phyloP scores from a whole-genome alignment of 2,113 vertebrate species.

The Puma concolor region DNA sequence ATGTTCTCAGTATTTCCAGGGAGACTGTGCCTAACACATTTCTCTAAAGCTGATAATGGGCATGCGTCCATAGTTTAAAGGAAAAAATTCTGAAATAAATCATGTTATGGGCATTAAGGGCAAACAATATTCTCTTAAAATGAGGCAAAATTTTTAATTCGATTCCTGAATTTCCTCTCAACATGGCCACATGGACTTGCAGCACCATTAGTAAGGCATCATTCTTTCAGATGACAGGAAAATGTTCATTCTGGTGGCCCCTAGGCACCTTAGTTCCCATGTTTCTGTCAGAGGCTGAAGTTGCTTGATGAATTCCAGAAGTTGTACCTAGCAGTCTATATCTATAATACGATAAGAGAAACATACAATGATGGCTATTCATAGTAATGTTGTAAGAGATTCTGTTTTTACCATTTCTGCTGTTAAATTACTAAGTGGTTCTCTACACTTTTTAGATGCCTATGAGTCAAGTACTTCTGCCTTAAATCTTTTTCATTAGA shows the following conservation, averaged over 20 bases:
- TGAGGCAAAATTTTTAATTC: neutral
- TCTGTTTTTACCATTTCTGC: neutral
- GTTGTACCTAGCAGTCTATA: neutral
- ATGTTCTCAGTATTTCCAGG: neutral
- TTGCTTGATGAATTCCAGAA: constrained; percentile 43
- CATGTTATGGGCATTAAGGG: neutral
- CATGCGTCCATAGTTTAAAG: neutral
- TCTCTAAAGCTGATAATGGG: neutral
- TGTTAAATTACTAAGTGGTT: neutral
- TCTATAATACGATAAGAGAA: neutral
- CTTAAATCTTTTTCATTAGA: constrained; percentile 16
- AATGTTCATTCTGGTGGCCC: neutral
- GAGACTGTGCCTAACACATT: neutral
- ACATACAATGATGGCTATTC: neutral
- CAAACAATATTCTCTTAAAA: neutral
- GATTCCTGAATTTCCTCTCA: constrained; percentile 19
- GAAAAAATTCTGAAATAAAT: constrained; percentile 7
- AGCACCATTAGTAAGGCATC: neutral
- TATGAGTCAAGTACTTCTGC: neutral
- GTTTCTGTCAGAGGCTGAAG: neutral
- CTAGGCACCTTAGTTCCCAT: neutral
- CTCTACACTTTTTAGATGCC: neutral
- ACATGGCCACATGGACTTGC: neutral
- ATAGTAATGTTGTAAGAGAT: neutral
- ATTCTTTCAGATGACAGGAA: constrained; percentile 23